phyloP scores from a whole-genome alignment of 2,888 invertebrate species.

The Ceriagrion tenellum region DNA sequence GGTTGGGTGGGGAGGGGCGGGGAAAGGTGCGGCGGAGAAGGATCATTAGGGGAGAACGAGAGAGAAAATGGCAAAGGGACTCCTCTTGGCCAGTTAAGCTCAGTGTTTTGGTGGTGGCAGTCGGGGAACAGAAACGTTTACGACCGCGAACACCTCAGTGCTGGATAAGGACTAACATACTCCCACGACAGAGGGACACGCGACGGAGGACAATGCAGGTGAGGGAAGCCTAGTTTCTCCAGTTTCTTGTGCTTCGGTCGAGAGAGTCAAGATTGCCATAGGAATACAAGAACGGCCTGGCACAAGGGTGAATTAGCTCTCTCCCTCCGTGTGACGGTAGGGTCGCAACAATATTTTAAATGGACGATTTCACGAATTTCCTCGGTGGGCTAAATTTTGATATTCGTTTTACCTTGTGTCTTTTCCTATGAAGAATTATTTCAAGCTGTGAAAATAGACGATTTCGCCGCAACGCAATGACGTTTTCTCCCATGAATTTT shows the following conservation, averaged over 20 bases:
- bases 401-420: no score
- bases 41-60: constrained; percentile 1
- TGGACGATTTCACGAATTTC: no score
- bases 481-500: no score
- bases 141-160: not conserved
- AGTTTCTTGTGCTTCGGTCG: not conserved
- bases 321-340: not conserved
- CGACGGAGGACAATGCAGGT: constrained; percentile 11
- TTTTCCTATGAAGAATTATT: no score
- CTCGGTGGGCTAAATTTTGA: no score
- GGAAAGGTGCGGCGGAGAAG: constrained; percentile 18
- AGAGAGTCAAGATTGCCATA: not conserved
- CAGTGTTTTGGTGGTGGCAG: constrained; percentile 41
- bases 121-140: not conserved
- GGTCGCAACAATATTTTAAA: no score
- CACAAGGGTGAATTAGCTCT: not conserved
- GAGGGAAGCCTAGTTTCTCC: not conserved
- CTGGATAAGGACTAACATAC: not conserved
- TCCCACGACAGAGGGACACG: not conserved
- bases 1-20: constrained; percentile 12
- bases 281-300: not conserved
- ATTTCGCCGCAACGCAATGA: no score
- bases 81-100: not conserved
- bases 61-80: constrained; percentile 29
- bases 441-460: no score